These are phyloP conservation scores for Champsocephalus gunnari DNA, from an alignment of 2,797 vertebrate genomes.

Conservation along the genomic window DNA sequence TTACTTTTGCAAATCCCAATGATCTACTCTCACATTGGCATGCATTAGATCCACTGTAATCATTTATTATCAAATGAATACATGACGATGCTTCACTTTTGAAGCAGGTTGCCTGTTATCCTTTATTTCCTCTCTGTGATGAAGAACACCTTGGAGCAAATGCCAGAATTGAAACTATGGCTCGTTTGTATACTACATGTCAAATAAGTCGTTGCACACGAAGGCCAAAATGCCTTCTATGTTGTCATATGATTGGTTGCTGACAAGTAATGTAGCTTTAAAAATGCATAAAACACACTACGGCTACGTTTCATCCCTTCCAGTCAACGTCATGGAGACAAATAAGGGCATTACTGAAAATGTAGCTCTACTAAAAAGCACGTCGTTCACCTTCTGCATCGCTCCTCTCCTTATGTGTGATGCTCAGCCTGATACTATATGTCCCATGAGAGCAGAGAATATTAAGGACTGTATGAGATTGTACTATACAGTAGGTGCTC, in stretches of 20 bases:
- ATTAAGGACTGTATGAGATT: not conserved
- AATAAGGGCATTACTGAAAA: not conserved
- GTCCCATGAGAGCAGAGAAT: not conserved
- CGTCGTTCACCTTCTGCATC: not conserved
- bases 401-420: not conserved
- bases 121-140: not conserved
- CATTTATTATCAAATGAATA: not conserved
- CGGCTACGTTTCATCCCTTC: not conserved
- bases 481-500: not conserved
- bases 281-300: not conserved
- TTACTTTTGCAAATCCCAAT: too few relatives aligned
- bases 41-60: not conserved
- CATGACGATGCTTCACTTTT: not conserved
- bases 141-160: not conserved
- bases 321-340: not conserved
- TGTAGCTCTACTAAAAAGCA: not conserved
- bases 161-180: not conserved
- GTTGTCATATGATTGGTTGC: not conserved
- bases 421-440: not conserved
- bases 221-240: not conserved
- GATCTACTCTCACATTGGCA: not conserved
- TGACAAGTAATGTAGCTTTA: conserved; percentile 3
- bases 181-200: not conserved
- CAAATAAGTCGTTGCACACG: not conserved
- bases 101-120: not conserved